Percentiles rank a stretch among this genome's conserved stretches.
Conservation (phyloP, 1,140 invertebrate species). For the Gryon sp. region DNA sequence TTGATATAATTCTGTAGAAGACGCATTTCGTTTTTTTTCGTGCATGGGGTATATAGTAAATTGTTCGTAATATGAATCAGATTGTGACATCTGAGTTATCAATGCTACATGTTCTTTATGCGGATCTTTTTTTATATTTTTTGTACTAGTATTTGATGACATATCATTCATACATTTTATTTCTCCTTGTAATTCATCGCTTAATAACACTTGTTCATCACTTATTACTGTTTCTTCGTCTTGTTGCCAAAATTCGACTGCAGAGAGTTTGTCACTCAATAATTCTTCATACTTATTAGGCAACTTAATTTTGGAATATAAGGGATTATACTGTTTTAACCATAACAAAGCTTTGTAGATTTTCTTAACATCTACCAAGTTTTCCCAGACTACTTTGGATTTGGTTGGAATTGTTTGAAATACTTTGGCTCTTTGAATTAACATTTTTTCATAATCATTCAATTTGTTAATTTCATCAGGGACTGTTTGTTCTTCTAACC, state of each 20-base stretch:
- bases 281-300: neutral
- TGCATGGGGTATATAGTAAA: too few species aligned
- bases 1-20: slow-evolving; percentile 63
- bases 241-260: too few species aligned
- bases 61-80: slow-evolving; percentile 61
- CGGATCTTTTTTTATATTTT: neutral
- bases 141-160: too few species aligned
- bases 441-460: slow-evolving; percentile 47
- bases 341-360: slow-evolving; percentile 2
- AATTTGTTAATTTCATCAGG: neutral
- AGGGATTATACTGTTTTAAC: slow-evolving; percentile 20
- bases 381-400: too few species aligned
- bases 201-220: too few species aligned
- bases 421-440: too few species aligned
- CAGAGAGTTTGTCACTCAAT: too few species aligned
- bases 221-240: too few species aligned
- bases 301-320: slow-evolving; percentile 7
- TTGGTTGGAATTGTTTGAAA: too few species aligned
- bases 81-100: slow-evolving; percentile 38
- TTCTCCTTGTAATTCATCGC: too few species aligned
- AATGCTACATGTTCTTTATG: slow-evolving; percentile 11
- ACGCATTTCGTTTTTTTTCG: slow-evolving; percentile 61
- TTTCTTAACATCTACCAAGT: slow-evolving; percentile 11
- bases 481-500: neutral
- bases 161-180: too few species aligned